Evolutionary conservation across 2,113 vertebrate genomes (phyloP), one percentile per base, ranked within the genome.

Genomic region (Calonectris borealis): DNA sequence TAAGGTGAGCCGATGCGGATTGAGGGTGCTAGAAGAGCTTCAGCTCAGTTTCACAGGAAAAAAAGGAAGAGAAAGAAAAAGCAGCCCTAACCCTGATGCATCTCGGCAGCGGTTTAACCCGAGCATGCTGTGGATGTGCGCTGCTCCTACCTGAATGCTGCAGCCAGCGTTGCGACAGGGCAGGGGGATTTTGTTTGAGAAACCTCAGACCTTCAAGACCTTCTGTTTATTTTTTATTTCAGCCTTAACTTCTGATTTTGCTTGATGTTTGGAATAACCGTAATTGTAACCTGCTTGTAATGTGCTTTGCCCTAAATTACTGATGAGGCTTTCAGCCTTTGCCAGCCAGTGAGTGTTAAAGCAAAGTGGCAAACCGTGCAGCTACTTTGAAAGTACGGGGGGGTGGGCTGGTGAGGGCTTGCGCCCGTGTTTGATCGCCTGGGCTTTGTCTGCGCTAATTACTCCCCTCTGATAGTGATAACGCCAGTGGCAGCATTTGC

Each of bases 261-360:
- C 92, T 96, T 90, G 84, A 11, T 93, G 90, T 96, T 96, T 83
- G 75, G 46, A 88, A 91, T 94, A 97, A 83, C 89, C 34, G 36
- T 94, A 80, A 62, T 86, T 85, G 94, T 94, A 93, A 94, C 90
- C 96, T 91, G 94, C 96, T 97, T 90, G 87, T 91, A 85, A 92
- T 54, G 93, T 91, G 94, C 91, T 94, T 96, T 93, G 70, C 95
- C 94, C 97, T 94, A 12, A 89, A 80, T 92, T 92, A 76, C 77
- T 17, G 73, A 78, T 61, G 72, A 84, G 81, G 82, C 86, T 85
- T 83, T 57, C 10, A 5, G 79, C 72, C 62, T 94, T 82, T 83
- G 91, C 86, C 76, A 78, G 92, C 88, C 76, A 69, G 77, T 36
- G 70, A 92, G 84, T 79, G 88, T 91, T 88, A 36, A 88, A 87